These are phyloP conservation scores for Unio pictorum DNA, from an alignment of 2,888 invertebrate genomes.

Conservation along the genomic window DNA sequence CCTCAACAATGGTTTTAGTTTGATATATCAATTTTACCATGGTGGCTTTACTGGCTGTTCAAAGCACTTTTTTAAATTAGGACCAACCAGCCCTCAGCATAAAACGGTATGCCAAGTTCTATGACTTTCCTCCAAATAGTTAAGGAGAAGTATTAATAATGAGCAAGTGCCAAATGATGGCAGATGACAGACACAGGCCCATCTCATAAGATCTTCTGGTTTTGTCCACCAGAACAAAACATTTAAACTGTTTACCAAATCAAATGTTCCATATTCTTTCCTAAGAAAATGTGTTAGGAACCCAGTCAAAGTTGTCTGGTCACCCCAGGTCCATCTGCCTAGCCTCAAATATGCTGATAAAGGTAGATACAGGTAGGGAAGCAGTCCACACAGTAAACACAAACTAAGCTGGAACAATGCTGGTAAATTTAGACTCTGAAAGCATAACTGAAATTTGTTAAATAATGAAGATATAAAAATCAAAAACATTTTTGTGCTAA, in stretches of 20 bases:
- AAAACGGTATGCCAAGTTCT: no score
- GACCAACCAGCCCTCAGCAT: no score
- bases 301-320: constrained; percentile 60
- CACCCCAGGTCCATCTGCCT: constrained; percentile 69
- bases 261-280: constrained; percentile 67
- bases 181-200: neutral
- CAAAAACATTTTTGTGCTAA: no score
- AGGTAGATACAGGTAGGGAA: constrained; percentile 66
- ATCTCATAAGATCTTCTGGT: neutral
- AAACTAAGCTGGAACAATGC: constrained; percentile 19
- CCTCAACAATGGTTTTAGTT: no score
- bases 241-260: constrained; percentile 45
- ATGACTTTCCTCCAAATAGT: no score
- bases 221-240: neutral
- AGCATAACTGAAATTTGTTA: no score
- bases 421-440: constrained; percentile 21
- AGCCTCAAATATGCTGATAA: constrained; percentile 49
- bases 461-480: no score
- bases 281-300: constrained; percentile 64
- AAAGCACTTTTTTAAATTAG: no score
- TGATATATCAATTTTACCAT: no score
- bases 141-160: no score
- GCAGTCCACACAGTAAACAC: constrained; percentile 49
- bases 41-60: no score
- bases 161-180: no score